These are phyloP conservation scores for Leptinotarsa texana DNA, from an alignment of 1,140 invertebrate species.

Conservation along the genomic window DNA sequence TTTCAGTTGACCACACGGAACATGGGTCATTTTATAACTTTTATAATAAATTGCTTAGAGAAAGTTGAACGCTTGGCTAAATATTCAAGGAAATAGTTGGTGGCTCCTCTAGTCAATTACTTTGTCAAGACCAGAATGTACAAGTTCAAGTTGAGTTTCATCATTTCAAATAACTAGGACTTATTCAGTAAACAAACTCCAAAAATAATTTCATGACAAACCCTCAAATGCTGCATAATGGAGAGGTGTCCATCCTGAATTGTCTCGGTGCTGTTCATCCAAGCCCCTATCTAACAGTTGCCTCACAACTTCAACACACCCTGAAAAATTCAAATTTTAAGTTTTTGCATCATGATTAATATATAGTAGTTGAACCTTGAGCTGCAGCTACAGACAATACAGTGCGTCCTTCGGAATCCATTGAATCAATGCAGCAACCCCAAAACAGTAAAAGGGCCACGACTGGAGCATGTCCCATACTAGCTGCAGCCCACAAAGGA, in stretches of 20 bases:
- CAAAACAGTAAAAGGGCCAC: constrained; percentile 82
- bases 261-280: constrained; percentile 88
- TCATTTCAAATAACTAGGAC: no score
- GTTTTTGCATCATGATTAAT: no score
- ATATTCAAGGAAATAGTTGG: no score
- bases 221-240: constrained; percentile 94
- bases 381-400: constrained; percentile 85
- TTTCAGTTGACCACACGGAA: no score
- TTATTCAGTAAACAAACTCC: no score
- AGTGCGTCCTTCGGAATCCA: constrained; percentile 89
- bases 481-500: constrained; percentile 81
- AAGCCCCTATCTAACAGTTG: constrained; percentile 86
- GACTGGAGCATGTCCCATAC: constrained; percentile 82
- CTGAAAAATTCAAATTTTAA: constrained; percentile 41
- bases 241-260: constrained; percentile 91
- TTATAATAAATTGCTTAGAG: no score
- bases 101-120: no score
- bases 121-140: no score
- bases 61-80: no score
- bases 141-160: no score
- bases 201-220: constrained; percentile 20
- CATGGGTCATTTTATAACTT: no score
- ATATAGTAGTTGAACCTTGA: constrained; percentile 63
- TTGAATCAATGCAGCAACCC: constrained; percentile 87
- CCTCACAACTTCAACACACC: constrained; percentile 79